Evolutionary conservation across 2,797 vertebrate genomes (phyloP).

Genomic region (Gallinago solitaria): DNA sequence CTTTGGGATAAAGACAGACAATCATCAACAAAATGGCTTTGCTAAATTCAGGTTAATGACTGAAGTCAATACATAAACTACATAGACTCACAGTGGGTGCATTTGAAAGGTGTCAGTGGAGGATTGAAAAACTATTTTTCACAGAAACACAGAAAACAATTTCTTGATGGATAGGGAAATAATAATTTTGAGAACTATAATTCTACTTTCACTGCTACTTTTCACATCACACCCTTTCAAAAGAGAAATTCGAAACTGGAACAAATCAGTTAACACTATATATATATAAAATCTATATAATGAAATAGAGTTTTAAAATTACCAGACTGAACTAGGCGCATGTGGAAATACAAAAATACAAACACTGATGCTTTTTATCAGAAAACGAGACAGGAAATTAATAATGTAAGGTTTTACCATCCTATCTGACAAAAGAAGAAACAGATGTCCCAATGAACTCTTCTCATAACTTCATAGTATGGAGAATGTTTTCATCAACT

Average conservation of each 20-base stretch:
- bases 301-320: not conserved
- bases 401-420: not conserved
- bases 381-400: conserved; percentile 13
- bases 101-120: not conserved
- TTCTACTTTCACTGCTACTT: not conserved
- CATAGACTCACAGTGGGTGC: not conserved
- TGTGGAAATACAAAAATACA: not conserved
- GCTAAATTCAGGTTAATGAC: not conserved
- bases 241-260: not conserved
- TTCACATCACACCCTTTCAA: not conserved
- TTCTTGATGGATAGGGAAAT: not conserved
- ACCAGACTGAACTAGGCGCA: not conserved
- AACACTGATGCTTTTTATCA: not conserved
- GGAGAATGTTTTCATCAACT: not conserved
- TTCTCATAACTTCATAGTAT: not conserved
- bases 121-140: not conserved
- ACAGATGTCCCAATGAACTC: not conserved
- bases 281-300: not conserved
- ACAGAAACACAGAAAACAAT: not conserved
- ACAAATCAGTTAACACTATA: not conserved
- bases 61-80: not conserved
- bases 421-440: not conserved
- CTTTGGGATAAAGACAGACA: not conserved
- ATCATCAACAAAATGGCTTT: not conserved
- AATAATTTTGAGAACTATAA: not conserved